Conservation (phyloP, 2,113 vertebrate genomes). For the Columbina picui region DNA sequence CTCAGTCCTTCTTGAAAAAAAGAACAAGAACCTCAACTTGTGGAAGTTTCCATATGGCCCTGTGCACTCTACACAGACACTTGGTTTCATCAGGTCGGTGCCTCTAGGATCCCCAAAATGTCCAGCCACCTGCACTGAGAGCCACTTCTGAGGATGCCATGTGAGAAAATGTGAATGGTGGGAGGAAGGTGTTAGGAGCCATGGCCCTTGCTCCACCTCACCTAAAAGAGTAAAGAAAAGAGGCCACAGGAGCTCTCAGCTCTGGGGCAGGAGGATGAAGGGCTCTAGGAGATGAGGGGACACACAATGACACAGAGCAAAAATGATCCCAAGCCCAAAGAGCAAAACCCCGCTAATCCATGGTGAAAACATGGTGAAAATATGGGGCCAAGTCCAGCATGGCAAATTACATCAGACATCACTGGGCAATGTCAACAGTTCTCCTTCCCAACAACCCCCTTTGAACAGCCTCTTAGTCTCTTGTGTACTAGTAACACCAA, state of each 20-base stretch:
- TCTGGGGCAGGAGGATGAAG: not conserved
- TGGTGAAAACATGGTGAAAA: not conserved
- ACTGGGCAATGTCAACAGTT: not conserved
- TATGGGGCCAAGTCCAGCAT: not conserved
- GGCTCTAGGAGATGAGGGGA: too few species aligned
- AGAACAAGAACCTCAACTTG: too few species aligned
- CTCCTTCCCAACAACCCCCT: not conserved
- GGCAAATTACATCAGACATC: not conserved
- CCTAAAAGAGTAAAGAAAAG: not conserved
- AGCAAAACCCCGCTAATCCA: not conserved
- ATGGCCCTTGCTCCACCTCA: not conserved
- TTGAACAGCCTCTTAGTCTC: not conserved
- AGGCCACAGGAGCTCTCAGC: not conserved
- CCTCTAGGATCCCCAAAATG: not conserved
- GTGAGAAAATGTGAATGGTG: fast-evolving
- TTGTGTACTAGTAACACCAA: not conserved
- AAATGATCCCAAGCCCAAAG: not conserved
- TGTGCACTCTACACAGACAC: too few species aligned
- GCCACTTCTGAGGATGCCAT: not conserved
- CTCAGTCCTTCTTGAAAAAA: not conserved
- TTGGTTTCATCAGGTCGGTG: not conserved
- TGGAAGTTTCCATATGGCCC: not conserved
- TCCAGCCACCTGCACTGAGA: not conserved
- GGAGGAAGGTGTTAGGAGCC: not conserved
- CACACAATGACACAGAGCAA: not conserved